Percentiles rank a stretch among this genome's conserved stretches.
Conservation (phyloP, 1,140 invertebrate genomes). For the Sycophaga agraensis region DNA sequence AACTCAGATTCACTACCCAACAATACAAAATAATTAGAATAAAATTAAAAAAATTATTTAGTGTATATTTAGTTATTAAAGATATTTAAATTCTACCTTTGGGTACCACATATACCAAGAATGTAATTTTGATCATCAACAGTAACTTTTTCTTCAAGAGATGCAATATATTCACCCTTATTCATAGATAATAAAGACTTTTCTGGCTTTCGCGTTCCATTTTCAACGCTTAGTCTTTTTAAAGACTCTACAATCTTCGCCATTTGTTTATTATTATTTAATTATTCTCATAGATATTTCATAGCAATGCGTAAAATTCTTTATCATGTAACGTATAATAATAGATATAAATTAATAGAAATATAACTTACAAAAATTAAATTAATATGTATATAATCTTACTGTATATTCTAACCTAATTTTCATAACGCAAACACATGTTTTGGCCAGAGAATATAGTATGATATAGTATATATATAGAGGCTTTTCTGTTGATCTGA, state of each 20-base stretch:
- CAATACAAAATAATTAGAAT: constrained; percentile 1
- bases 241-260: constrained; percentile 39
- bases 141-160: constrained; percentile 38
- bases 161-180: constrained; percentile 34
- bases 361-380: too few relatives aligned
- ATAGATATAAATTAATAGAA: too few relatives aligned
- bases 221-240: constrained; percentile 36
- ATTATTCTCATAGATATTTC: neutral
- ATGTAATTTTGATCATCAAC: constrained; percentile 41
- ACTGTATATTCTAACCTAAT: neutral
- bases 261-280: constrained; percentile 32
- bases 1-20: constrained; percentile 45
- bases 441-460: too few relatives aligned
- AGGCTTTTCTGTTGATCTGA: too few relatives aligned
- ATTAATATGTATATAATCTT: too few relatives aligned
- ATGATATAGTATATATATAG: too few relatives aligned
- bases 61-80: neutral
- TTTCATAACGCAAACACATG: constrained; percentile 6
- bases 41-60: constrained; percentile 4
- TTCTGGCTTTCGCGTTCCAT: constrained; percentile 16
- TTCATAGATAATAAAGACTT: constrained; percentile 11
- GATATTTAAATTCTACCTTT: constrained; percentile 31
- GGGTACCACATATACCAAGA: constrained; percentile 44
- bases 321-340: neutral
- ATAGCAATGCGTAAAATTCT: neutral